phyloP scores from a whole-genome alignment of 2,797 vertebrate genomes.

The Tolypeutes matacus region DNA sequence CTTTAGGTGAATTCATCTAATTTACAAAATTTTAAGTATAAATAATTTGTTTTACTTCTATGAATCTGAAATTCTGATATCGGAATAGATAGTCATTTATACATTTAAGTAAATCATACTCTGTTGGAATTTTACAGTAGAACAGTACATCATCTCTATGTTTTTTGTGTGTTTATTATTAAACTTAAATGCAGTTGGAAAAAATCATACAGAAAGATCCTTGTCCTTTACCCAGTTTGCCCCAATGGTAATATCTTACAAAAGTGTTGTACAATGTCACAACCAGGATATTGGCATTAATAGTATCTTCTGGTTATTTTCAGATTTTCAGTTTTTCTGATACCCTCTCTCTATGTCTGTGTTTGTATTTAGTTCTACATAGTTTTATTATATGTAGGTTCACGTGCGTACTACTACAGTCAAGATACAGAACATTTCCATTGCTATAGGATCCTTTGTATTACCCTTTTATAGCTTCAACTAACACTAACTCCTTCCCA shows the following conservation, averaged over 20 bases:
- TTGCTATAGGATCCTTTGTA: not conserved
- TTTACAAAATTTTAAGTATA: not conserved
- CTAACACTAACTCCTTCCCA: not conserved
- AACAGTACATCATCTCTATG: not conserved
- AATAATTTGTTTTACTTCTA: slow-evolving; percentile 32
- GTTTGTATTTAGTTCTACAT: not conserved
- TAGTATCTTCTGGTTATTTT: not conserved
- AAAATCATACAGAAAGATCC: not conserved
- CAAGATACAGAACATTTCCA: not conserved
- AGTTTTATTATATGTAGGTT: not conserved
- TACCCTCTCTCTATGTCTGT: not conserved
- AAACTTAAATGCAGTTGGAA: not conserved
- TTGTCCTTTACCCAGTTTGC: too few relatives aligned
- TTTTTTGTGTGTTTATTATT: not conserved
- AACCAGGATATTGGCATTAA: not conserved
- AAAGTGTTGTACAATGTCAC: not conserved
- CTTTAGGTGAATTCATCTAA: not conserved
- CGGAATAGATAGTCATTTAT: not conserved
- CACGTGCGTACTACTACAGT: not conserved
- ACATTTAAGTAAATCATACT: not conserved
- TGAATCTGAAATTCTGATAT: not conserved
- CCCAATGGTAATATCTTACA: too few relatives aligned
- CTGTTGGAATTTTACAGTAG: not conserved
- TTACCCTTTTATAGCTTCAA: not conserved
- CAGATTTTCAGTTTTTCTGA: not conserved